phyloP scores from a whole-genome alignment of 2,113 vertebrate species.

The Menura novaehollandiae region DNA sequence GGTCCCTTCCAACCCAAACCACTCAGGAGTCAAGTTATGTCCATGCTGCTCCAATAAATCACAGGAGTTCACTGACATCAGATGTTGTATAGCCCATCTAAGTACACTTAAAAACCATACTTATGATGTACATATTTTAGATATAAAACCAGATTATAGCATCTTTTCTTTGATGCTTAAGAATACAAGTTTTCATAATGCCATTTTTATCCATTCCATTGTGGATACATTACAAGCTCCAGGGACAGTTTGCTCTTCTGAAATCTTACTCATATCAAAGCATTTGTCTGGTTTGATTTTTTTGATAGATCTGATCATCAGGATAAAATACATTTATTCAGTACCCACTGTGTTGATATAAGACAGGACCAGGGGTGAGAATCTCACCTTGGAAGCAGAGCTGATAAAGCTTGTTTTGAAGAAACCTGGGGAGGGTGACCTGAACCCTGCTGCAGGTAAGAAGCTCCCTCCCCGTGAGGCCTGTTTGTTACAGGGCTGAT shows the following conservation, averaged over 20 bases:
- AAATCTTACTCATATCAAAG: background rate
- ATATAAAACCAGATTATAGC: background rate
- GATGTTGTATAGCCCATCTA: background rate
- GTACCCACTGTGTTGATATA: background rate
- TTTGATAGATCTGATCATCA: background rate
- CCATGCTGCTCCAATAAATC: background rate
- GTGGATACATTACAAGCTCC: background rate
- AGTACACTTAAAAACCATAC: background rate
- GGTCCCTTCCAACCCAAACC: background rate
- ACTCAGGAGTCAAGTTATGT: background rate
- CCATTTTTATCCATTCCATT: background rate
- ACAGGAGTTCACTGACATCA: background rate
- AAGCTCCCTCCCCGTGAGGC: conserved; percentile 68
- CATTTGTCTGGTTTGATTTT: background rate
- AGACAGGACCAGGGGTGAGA: rapidly evolving
- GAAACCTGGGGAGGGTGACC: conserved; percentile 90
- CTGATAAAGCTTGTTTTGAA: conserved; percentile 89
- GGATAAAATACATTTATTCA: background rate
- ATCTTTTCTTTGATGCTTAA: background rate
- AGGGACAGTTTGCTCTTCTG: background rate
- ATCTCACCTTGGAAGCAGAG: conserved; percentile 89
- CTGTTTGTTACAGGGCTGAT: conserved; percentile 87
- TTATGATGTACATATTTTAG: background rate
- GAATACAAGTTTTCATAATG: background rate
- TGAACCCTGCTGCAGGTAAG: conserved; percentile 69